Conservation (phyloP, 2,113 vertebrate genomes). For the Rhinolophus ferrumequinum region DNA sequence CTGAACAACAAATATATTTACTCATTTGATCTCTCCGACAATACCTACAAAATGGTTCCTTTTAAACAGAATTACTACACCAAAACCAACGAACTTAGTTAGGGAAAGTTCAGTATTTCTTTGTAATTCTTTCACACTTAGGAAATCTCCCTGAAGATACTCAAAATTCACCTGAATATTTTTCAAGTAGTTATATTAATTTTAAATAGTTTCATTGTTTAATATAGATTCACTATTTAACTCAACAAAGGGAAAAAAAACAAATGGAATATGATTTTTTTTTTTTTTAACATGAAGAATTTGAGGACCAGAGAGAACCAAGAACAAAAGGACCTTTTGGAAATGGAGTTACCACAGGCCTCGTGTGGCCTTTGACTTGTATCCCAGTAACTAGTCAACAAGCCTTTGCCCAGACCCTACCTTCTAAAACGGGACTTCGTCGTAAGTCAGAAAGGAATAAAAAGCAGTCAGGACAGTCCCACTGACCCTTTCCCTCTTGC, state of each 20-base stretch:
- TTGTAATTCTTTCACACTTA: not conserved
- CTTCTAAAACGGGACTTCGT: not conserved
- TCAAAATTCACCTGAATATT: not conserved
- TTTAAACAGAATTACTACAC: not conserved
- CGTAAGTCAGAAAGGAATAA: not conserved
- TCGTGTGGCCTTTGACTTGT: not conserved
- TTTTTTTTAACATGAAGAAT: not conserved
- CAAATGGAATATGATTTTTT: not conserved
- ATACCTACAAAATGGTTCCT: not conserved
- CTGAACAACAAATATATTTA: not conserved
- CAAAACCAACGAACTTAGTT: not conserved
- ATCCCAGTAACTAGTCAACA: not conserved
- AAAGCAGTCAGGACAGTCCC: not conserved
- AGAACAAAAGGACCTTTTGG: not conserved
- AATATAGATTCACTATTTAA: not conserved
- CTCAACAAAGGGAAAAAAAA: not conserved
- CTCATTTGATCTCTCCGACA: not conserved
- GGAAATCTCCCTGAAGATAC: not conserved
- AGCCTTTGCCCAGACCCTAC: not conserved
- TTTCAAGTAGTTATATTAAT: constrained; percentile 16
- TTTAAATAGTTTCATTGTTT: constrained; percentile 17
- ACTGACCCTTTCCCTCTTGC: constrained; percentile 55
- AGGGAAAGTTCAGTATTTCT: not conserved
- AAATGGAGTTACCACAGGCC: not conserved
- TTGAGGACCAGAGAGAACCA: not conserved